phyloP scores from a whole-genome alignment of 2,797 vertebrate genomes.

The Adelosebastes latens region DNA sequence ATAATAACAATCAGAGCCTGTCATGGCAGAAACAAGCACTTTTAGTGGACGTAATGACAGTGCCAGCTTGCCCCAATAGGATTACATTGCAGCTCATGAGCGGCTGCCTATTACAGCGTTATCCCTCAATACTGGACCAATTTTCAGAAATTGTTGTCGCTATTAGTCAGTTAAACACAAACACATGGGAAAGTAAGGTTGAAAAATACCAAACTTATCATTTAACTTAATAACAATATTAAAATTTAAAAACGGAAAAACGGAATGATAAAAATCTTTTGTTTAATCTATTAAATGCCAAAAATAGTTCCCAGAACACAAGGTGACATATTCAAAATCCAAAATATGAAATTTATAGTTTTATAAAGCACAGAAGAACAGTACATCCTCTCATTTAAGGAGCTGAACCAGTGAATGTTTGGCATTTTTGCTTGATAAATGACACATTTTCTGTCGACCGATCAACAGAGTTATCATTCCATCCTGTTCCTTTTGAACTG shows the following conservation, averaged over 20 bases:
- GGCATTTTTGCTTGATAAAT: background rate
- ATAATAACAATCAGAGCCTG: too few species aligned
- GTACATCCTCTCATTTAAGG: background rate
- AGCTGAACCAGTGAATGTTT: background rate
- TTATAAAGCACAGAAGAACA: background rate
- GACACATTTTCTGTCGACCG: background rate
- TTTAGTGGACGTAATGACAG: too few species aligned
- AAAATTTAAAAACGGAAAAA: background rate
- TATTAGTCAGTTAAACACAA: fast-evolving
- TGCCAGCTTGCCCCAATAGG: too few species aligned
- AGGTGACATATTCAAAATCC: background rate
- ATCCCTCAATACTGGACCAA: too few species aligned
- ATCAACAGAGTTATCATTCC: background rate
- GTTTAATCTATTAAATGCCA: background rate
- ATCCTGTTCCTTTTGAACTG: background rate
- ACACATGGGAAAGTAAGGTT: too few species aligned
- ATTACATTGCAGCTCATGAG: too few species aligned
- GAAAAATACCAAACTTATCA: too few species aligned
- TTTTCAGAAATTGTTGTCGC: too few species aligned
- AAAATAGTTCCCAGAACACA: background rate
- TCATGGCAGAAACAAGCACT: too few species aligned
- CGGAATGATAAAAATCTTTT: background rate
- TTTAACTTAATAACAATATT: background rate
- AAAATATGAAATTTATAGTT: background rate
- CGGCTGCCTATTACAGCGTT: too few species aligned